phyloP scores from a whole-genome alignment of 2,113 vertebrate genomes.

The Nycticorax nycticorax region DNA sequence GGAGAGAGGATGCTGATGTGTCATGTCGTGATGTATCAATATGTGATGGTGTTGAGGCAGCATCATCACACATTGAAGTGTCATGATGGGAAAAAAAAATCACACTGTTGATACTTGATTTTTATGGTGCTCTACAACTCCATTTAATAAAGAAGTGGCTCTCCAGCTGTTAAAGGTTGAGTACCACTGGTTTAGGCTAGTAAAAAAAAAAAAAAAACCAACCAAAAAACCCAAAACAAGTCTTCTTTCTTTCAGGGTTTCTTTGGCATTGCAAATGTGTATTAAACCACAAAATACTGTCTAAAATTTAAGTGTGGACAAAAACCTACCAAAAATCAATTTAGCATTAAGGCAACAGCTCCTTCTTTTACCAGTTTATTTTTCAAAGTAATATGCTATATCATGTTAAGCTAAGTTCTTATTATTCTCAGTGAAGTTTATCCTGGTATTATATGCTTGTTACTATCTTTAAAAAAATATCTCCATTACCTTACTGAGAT shows the following conservation, averaged over 20 bases:
- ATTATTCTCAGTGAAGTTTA: not conserved
- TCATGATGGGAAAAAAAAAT: slow-evolving; percentile 37
- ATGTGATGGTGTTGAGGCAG: slow-evolving; percentile 47
- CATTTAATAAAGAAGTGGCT: slow-evolving; percentile 72
- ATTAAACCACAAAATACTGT: slow-evolving; percentile 67
- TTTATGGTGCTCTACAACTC: slow-evolving; percentile 68
- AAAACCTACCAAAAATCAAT: slow-evolving; percentile 23
- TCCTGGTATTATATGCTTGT: slow-evolving; percentile 49
- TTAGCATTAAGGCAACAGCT: slow-evolving; percentile 51
- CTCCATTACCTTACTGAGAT: not conserved
- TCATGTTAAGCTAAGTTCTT: slow-evolving; percentile 22
- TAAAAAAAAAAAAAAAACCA: not conserved
- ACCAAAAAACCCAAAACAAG: not conserved
- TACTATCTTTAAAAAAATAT: not conserved
- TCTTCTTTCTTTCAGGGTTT: slow-evolving; percentile 44
- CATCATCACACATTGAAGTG: slow-evolving; percentile 60
- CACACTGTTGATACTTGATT: slow-evolving; percentile 46
- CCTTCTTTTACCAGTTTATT: slow-evolving; percentile 48
- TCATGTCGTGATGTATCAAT: slow-evolving; percentile 66
- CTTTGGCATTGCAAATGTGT: not conserved
- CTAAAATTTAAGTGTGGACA: slow-evolving; percentile 30
- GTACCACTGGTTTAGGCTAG: slow-evolving; percentile 77
- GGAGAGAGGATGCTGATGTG: slow-evolving; percentile 58
- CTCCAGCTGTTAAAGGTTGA: slow-evolving; percentile 78
- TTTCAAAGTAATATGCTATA: slow-evolving; percentile 12